Percentiles rank a stretch among this genome's conserved stretches.
phyloP scores from a whole-genome alignment of 2,888 invertebrate genomes.

The Zygaena filipendulae region DNA sequence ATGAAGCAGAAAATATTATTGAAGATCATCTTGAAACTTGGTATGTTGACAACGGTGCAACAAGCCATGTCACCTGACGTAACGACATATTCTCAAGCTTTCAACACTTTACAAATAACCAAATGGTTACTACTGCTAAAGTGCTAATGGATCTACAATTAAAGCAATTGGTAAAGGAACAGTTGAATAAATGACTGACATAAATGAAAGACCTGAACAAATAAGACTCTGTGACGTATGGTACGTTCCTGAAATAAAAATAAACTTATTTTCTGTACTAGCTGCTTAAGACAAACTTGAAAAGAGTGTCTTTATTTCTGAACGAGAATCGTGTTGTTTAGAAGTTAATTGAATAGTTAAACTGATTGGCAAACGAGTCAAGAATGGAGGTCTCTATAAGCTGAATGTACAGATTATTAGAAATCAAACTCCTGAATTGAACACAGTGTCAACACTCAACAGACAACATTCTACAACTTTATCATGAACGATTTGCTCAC shows the following conservation, averaged over 20 bases:
- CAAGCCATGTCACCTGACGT: too few species aligned
- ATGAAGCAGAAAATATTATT: background rate
- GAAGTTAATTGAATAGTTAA: conserved; percentile 2
- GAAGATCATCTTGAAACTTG: too few species aligned
- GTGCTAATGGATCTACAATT: too few species aligned
- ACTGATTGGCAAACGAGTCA: conserved; percentile 4
- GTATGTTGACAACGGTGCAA: too few species aligned
- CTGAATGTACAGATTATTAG: background rate
- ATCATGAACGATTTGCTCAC: conserved; percentile 9
- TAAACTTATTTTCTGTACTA: background rate
- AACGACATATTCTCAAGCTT: too few species aligned
- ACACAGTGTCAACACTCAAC: background rate
- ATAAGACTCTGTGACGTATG: background rate
- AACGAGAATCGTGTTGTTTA: background rate
- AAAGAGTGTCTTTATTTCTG: conserved; percentile 3
- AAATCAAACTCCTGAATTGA: conserved; percentile 1
- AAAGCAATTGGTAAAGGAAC: too few species aligned
- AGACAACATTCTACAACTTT: conserved; percentile 4
- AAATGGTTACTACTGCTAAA: too few species aligned
- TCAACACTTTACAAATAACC: too few species aligned
- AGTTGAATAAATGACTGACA: too few species aligned
- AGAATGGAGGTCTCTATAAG: conserved; percentile 20
- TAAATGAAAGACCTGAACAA: background rate
- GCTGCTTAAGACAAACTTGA: background rate
- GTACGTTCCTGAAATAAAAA: background rate